Percentiles rank a stretch among this genome's conserved stretches.
These are phyloP conservation scores for Chaunax sp. DNA, from an alignment of 2,797 vertebrate genomes.

Conservation along the genomic window DNA sequence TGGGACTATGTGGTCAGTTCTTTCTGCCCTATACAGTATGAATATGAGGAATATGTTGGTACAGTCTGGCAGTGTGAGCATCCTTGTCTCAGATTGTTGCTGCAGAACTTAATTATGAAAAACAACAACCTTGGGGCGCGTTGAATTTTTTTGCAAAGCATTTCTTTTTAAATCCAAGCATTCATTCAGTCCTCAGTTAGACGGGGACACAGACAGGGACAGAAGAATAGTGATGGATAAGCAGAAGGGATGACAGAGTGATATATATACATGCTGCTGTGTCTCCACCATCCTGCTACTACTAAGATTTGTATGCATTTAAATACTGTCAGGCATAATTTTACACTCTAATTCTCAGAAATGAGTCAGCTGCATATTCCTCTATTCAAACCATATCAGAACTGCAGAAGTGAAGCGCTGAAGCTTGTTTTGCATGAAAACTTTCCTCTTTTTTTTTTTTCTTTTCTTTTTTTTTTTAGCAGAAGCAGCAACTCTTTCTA, in stretches of 20 bases:
- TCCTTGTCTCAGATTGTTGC: slow-evolving; percentile 58
- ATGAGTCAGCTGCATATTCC: slow-evolving; percentile 9
- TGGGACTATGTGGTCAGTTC: slow-evolving; percentile 22
- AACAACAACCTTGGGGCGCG: slow-evolving; percentile 66
- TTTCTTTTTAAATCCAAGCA: slow-evolving; percentile 43
- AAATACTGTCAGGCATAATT: neutral
- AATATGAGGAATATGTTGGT: slow-evolving; percentile 27
- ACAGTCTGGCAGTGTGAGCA: slow-evolving; percentile 26
- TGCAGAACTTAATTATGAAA: slow-evolving; percentile 71
- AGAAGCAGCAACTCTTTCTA: slow-evolving; percentile 8
- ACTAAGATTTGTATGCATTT: slow-evolving; percentile 27
- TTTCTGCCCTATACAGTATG: slow-evolving; percentile 19
- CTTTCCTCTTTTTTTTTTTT: slow-evolving; percentile 1
- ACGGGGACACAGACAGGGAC: slow-evolving; percentile 21
- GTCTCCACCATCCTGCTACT: slow-evolving; percentile 44
- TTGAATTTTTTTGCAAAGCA: slow-evolving; percentile 64
- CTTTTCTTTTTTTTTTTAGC: slow-evolving; percentile 1
- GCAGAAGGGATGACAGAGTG: slow-evolving; percentile 40
- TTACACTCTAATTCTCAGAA: slow-evolving; percentile 2
- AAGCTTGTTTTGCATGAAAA: slow-evolving; percentile 2
- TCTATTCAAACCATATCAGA: neutral
- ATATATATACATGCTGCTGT: slow-evolving; percentile 40
- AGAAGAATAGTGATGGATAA: slow-evolving; percentile 36
- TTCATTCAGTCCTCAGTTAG: slow-evolving; percentile 34
- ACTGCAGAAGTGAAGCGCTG: neutral